Conservation (phyloP, 2,113 vertebrate genomes). For the Ammodytes marinus region DNA sequence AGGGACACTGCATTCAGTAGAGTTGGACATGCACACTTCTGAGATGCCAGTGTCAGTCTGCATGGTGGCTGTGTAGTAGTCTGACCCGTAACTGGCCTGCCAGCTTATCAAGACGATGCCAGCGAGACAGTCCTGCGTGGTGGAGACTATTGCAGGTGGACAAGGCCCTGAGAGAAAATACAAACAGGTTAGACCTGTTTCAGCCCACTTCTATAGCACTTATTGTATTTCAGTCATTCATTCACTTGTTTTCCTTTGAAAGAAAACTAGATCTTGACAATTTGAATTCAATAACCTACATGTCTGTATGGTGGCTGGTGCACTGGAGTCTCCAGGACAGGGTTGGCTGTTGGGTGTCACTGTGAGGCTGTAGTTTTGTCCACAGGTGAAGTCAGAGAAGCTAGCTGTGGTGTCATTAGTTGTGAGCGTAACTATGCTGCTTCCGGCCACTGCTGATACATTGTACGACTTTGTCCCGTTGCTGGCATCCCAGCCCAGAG, state of each 20-base stretch:
- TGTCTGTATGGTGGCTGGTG: conserved; percentile 57
- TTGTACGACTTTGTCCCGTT: conserved; percentile 59
- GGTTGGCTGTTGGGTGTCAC: conserved; percentile 61
- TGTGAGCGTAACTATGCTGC: conserved; percentile 26
- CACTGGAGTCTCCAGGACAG: conserved; percentile 63
- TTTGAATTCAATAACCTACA: conserved; percentile 4
- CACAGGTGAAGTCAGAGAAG: conserved; percentile 71
- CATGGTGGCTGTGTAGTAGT: conserved; percentile 59
- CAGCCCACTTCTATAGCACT: neutral
- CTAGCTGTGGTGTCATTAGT: conserved; percentile 56
- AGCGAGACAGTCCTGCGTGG: conserved; percentile 64
- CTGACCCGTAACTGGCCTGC: conserved; percentile 57
- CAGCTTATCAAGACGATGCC: conserved; percentile 56
- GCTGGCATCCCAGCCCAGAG: conserved; percentile 73
- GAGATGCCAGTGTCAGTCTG: conserved; percentile 40
- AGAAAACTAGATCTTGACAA: neutral
- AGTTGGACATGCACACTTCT: conserved; percentile 52
- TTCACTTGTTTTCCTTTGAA: neutral
- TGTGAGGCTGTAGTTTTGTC: conserved; percentile 72
- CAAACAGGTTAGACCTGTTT: neutral
- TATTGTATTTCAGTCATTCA: neutral
- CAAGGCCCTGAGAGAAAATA: conserved; percentile 67
- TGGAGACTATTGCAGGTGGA: conserved; percentile 40
- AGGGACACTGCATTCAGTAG: conserved; percentile 47
- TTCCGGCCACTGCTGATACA: conserved; percentile 49